These are phyloP conservation scores for Arrhopalites spinosus DNA, from an alignment of 2,888 invertebrate species.

Conservation along the genomic window DNA sequence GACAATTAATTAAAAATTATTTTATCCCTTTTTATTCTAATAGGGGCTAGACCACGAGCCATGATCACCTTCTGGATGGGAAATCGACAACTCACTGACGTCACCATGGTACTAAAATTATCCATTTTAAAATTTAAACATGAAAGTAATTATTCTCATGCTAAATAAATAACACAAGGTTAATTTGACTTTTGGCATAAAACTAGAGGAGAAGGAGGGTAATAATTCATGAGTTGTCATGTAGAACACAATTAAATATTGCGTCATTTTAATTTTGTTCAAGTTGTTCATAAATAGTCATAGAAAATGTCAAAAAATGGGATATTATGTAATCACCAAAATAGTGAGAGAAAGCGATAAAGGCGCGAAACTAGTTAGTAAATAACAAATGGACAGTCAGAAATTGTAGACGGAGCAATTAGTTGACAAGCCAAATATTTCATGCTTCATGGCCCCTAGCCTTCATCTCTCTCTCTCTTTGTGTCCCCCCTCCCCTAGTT, in stretches of 20 bases:
- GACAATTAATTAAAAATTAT: no score
- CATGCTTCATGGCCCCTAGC: neutral
- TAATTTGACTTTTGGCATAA: no score
- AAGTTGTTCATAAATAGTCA: no score
- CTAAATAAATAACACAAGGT: neutral
- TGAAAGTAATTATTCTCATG: neutral
- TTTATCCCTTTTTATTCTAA: neutral
- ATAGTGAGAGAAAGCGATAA: neutral
- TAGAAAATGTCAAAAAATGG: no score
- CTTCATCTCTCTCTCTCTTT: no score
- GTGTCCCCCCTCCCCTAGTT: no score
- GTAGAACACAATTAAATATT: no score
- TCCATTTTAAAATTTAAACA: neutral
- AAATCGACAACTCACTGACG: constrained; percentile 55
- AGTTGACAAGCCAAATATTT: constrained; percentile 5
- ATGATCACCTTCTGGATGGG: constrained; percentile 57
- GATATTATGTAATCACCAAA: neutral
- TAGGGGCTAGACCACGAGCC: constrained; percentile 31
- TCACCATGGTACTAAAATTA: constrained; percentile 52
- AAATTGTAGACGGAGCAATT: constrained; percentile 26
- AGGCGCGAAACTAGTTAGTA: constrained; percentile 12
- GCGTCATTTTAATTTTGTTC: no score
- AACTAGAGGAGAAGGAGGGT: no score
- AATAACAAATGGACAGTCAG: constrained; percentile 31
- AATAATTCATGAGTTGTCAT: no score